phyloP scores from a whole-genome alignment of 2,797 vertebrate genomes.

The Mastacembelus armatus region DNA sequence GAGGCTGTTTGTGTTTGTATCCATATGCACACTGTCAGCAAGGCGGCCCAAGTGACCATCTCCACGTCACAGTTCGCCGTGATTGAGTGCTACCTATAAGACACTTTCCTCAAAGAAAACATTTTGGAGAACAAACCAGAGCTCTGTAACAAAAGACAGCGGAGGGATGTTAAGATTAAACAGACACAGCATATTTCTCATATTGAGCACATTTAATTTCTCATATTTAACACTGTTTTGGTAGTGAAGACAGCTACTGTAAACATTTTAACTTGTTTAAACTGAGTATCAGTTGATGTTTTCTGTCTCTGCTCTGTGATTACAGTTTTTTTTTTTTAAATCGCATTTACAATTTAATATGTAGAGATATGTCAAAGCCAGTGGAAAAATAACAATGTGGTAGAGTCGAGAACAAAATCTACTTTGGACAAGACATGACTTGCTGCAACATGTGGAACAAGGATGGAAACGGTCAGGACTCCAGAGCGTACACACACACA shows the following conservation, averaged over 20 bases:
- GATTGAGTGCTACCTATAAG: constrained; percentile 68
- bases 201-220: constrained; percentile 10
- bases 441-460: constrained; percentile 53
- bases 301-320: neutral
- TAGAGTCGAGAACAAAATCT: constrained; percentile 29
- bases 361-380: neutral
- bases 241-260: constrained; percentile 16
- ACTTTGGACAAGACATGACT: constrained; percentile 54
- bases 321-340: neutral
- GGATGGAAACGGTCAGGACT: constrained; percentile 40
- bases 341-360: neutral
- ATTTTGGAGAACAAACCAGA: constrained; percentile 66
- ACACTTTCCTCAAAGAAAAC: constrained; percentile 50
- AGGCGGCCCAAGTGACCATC: constrained; percentile 77
- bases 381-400: neutral
- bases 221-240: constrained; percentile 17
- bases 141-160: constrained; percentile 58
- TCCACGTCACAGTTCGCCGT: constrained; percentile 71
- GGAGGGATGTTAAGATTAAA: constrained; percentile 49
- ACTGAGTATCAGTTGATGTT: constrained; percentile 10
- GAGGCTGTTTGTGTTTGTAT: constrained; percentile 68
- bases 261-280: constrained; percentile 48
- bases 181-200: too few relatives aligned
- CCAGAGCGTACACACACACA: neutral
- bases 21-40: constrained; percentile 81